Conservation (phyloP, 2,113 vertebrate genomes). For the Apteryx mantelli region DNA sequence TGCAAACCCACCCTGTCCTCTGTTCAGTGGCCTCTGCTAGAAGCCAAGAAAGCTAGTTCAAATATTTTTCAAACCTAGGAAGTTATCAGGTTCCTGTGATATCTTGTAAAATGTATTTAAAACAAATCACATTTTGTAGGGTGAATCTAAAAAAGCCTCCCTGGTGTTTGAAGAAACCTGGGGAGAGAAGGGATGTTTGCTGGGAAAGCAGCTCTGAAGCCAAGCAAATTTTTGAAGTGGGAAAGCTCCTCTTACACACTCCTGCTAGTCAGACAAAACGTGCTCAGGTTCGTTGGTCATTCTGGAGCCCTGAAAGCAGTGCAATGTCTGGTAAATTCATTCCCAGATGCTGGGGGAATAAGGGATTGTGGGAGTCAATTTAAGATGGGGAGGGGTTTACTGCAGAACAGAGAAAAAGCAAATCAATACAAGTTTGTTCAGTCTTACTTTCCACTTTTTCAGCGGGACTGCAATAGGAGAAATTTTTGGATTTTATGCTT, state of each 20-base stretch:
- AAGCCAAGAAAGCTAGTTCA: not conserved
- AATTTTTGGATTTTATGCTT: conserved; percentile 27
- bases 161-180: not conserved
- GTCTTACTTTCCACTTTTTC: not conserved
- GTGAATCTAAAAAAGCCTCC: not conserved
- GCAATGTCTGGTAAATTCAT: conserved; percentile 15
- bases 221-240: not conserved
- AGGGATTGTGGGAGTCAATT: conserved; percentile 30
- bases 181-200: not conserved
- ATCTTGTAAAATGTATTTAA: not conserved
- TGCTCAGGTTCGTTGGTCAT: not conserved
- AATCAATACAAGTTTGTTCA: conserved; percentile 13
- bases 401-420: conserved; percentile 9
- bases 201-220: not conserved
- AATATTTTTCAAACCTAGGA: not conserved
- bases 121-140: not conserved
- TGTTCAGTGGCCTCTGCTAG: not conserved
- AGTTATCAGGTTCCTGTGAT: not conserved
- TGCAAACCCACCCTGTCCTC: not conserved
- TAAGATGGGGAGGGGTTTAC: conserved; percentile 34
- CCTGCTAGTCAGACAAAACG: not conserved
- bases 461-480: not conserved
- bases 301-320: conserved; percentile 33
- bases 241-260: not conserved
- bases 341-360: conserved; percentile 36